Conservation (phyloP, 2,888 invertebrate genomes). For the Drosophila demipolita region DNA sequence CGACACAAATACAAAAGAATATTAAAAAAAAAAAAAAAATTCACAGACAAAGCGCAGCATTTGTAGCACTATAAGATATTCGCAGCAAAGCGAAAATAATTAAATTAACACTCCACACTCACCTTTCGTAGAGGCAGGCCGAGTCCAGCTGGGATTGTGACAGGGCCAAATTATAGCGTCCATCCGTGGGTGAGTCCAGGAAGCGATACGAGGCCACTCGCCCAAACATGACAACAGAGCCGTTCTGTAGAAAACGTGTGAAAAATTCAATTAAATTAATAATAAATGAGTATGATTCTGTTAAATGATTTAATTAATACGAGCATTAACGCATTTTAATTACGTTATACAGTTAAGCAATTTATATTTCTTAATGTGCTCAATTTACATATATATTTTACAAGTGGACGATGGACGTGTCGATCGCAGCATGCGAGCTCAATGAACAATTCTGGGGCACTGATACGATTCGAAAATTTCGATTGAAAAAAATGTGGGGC, state of each 20-base stretch:
- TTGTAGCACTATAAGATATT: slow-evolving; percentile 6
- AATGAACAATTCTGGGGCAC: slow-evolving; percentile 54
- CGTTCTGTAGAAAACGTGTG: slow-evolving; percentile 87
- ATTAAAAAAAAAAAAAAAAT: background rate
- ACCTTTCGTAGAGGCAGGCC: slow-evolving; percentile 94
- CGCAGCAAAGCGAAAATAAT: background rate
- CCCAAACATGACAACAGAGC: slow-evolving; percentile 93
- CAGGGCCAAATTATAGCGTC: slow-evolving; percentile 90
- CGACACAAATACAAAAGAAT: background rate
- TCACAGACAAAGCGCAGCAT: slow-evolving; percentile 24
- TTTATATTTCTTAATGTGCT: slow-evolving; percentile 32
- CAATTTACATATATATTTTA: slow-evolving; percentile 33
- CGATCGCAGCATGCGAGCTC: slow-evolving; percentile 27
- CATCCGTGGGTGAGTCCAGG: slow-evolving; percentile 93
- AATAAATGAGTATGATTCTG: slow-evolving; percentile 1
- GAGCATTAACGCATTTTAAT: slow-evolving; percentile 19
- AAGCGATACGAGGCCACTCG: slow-evolving; percentile 94
- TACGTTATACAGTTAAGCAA: slow-evolving; percentile 8
- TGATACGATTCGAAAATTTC: slow-evolving; percentile 41
- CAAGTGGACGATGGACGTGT: background rate
- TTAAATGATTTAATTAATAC: slow-evolving; percentile 44
- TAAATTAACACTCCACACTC: slow-evolving; percentile 67
- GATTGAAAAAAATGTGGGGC: slow-evolving; percentile 65
- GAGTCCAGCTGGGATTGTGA: slow-evolving; percentile 91
- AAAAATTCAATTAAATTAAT: background rate